Evolutionary conservation across 1,140 invertebrate genomes (phyloP), one percentile per base, ranked within the genome.

Genomic region (Lucilia cuprina): DNA sequence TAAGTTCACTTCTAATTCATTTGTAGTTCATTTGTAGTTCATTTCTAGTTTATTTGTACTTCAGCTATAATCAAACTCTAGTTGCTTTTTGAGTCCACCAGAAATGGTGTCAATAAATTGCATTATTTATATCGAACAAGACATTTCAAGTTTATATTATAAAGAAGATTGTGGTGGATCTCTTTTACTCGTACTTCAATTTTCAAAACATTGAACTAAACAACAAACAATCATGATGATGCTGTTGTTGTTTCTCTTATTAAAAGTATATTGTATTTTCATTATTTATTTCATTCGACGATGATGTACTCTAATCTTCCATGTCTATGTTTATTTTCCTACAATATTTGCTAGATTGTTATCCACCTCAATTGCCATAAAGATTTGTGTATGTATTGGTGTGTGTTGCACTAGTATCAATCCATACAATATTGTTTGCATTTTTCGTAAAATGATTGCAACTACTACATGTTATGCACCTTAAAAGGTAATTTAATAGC

Each of bases 311-410:
- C 55, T 55, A 30, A 30, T 30, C 25, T 30, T 7, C n/a, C 7
- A n/a, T 60, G 55, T 60, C n/a, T 60, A n/a, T 60, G n/a, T 60
- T 60, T 60, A 60, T 60, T 60, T 60, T 60, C 55, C n/a, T n/a
- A n/a, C 55, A n/a, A 60, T 60, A 60, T n/a, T n/a, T n/a, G 14
- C 12, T n/a, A 1, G 5, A 7, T 60, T 60, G 55, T 60, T 60
- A 60, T 60, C 50, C 50, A 60, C 50, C 50, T 41, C 41, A 41
- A 41, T 41, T 8, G 41, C 41, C 41, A 41, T 10, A 41, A 10
- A 41, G 41, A 41, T 5, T 41, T 41, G 10, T 10, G 0, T 41
- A 41, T 10, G 41, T 41, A 41, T 41, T 8, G 3, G 8, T 41
- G 41, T 41, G 10, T 41, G 41, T 41, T 8, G 41, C 10, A 8